Evolutionary conservation across 2,797 vertebrate genomes (phyloP).

Genomic region (Cossypha niveicapilla): DNA sequence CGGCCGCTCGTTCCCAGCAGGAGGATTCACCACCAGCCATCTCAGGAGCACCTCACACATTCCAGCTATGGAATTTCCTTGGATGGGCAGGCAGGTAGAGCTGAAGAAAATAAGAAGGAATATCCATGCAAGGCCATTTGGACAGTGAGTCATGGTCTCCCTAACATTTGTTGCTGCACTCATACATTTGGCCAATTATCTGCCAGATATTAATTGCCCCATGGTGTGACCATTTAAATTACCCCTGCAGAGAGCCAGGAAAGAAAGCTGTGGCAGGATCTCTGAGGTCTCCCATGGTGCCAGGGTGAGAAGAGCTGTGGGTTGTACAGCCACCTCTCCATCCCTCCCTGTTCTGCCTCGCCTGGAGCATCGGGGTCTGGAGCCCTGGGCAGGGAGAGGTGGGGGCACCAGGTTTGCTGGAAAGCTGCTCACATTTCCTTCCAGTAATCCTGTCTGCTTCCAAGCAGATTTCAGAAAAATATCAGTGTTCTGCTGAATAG

Average conservation of each 20-base stretch:
- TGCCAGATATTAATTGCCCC: neutral
- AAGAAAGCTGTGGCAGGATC: neutral
- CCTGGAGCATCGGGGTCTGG: neutral
- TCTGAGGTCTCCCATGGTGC: neutral
- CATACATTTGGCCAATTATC: neutral
- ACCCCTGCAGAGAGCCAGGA: neutral
- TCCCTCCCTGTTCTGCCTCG: neutral
- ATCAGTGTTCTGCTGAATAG: conserved; percentile 62
- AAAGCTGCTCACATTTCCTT: conserved; percentile 56
- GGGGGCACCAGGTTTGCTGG: conserved; percentile 37
- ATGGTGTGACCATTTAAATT: neutral
- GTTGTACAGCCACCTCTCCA: neutral
- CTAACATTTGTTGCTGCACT: neutral
- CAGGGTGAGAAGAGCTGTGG: neutral
- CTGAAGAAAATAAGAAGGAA: neutral
- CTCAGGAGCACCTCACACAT: rapidly evolving
- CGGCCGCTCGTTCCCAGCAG: neutral
- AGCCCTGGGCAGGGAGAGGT: neutral
- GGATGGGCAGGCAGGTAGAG: neutral
- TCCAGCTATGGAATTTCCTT: rapidly evolving
- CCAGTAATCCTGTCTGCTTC: conserved; percentile 61
- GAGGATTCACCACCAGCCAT: neutral
- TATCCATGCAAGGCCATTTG: neutral
- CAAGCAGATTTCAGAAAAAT: conserved; percentile 65
- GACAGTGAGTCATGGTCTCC: rapidly evolving